A percentile compares a stretch with the other conserved stretches of the same genome.
phyloP scores from a whole-genome alignment of 2,888 invertebrate species.

The Galeruca laticollis region DNA sequence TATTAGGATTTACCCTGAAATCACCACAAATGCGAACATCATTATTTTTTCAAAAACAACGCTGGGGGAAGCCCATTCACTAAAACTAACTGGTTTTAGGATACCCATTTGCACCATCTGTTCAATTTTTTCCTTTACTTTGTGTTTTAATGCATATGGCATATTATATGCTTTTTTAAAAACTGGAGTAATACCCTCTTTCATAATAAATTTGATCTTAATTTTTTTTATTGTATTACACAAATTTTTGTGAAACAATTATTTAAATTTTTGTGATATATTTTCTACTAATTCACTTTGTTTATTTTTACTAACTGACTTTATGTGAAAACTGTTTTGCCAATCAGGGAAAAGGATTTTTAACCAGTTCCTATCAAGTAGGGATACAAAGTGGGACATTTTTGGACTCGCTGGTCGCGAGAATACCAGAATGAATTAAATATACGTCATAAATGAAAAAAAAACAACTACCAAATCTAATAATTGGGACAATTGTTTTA shows the following conservation, averaged over 20 bases:
- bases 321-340: not conserved
- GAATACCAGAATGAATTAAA: too few relatives aligned
- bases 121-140: conserved; percentile 32
- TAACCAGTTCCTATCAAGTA: too few relatives aligned
- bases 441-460: too few relatives aligned
- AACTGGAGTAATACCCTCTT: conserved; percentile 19
- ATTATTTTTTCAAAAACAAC: conserved; percentile 55
- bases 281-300: not conserved
- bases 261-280: not conserved
- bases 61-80: conserved; percentile 58
- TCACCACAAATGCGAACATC: conserved; percentile 58
- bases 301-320: not conserved
- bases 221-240: not conserved
- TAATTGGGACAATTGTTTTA: too few relatives aligned
- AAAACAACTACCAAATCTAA: too few relatives aligned
- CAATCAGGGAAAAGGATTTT: too few relatives aligned
- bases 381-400: too few relatives aligned
- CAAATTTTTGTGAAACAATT: conserved; percentile 12
- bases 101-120: conserved; percentile 43
- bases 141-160: conserved; percentile 27
- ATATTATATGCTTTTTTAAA: conserved; percentile 24
- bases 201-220: conserved; percentile 1
- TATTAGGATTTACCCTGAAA: conserved; percentile 50
- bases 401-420: too few relatives aligned
- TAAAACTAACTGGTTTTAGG: conserved; percentile 42